A percentile compares a stretch with the other conserved stretches of the same genome.
Evolutionary conservation across 1,140 invertebrate species (phyloP).

Genomic region (Antheraea pernyi): DNA sequence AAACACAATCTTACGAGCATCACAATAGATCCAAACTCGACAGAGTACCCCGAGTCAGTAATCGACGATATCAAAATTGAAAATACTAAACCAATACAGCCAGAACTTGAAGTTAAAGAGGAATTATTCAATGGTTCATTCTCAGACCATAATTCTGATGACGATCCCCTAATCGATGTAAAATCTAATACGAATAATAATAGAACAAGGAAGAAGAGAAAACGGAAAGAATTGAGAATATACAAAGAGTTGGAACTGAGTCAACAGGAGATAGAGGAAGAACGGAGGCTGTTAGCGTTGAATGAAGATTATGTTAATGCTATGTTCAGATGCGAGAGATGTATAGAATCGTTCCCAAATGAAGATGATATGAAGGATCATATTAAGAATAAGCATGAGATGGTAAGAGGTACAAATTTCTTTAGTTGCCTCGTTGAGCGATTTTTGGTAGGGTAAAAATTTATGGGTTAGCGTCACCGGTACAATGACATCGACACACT

Average conservation of each 20-base stretch:
- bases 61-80: background rate
- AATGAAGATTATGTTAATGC: conserved; percentile 62
- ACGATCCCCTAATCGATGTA: background rate
- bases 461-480: no score
- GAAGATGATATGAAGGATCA: conserved; percentile 59
- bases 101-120: background rate
- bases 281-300: conserved; percentile 31
- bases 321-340: conserved; percentile 57
- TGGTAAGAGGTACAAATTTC: no score
- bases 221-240: conserved; percentile 16
- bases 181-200: conserved; percentile 11
- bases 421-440: no score
- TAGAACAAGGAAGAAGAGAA: conserved; percentile 21
- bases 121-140: background rate
- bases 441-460: no score
- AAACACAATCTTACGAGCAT: background rate
- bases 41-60: background rate
- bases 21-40: background rate
- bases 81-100: background rate
- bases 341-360: conserved; percentile 58
- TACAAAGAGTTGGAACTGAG: conserved; percentile 51
- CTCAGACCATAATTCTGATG: conserved; percentile 8
- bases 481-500: no score
- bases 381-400: conserved; percentile 47
- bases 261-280: conserved; percentile 44